Evolutionary conservation across 2,888 invertebrate species (phyloP).

Genomic region (Petrolisthes cinctipes): DNA sequence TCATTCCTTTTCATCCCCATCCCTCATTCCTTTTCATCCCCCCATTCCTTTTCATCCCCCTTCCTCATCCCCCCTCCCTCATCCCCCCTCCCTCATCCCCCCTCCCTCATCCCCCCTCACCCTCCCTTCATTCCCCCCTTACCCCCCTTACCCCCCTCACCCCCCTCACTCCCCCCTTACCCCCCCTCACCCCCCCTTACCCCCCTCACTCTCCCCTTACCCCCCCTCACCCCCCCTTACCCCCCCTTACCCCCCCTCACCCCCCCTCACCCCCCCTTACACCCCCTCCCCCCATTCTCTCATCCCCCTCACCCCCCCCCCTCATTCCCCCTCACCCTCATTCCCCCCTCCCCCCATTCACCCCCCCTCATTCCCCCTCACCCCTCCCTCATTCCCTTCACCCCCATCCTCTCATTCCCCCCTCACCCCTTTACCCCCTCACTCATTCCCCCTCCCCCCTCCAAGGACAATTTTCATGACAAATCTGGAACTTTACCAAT

Average conservation of each 20-base stretch:
- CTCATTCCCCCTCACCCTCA: not conserved
- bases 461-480: not conserved
- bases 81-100: not conserved
- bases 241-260: not conserved
- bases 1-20: not conserved
- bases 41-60: not conserved
- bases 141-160: too few relatives aligned
- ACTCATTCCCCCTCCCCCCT: slow-evolving; percentile 1
- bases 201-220: too few relatives aligned
- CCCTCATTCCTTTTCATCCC: not conserved
- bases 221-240: not conserved
- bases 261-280: not conserved
- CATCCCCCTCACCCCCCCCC: not conserved
- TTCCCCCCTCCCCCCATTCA: not conserved
- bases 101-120: not conserved
- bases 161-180: too few relatives aligned
- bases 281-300: slow-evolving; percentile 1
- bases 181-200: too few relatives aligned
- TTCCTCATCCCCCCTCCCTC: not conserved
- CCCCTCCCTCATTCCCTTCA: too few relatives aligned
- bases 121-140: not conserved
- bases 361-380: not conserved
- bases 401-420: not conserved
- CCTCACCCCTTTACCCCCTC: not conserved
- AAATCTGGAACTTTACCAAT: not conserved